Conservation (phyloP, 2,113 vertebrate genomes). For the Odobenus rosmarus region DNA sequence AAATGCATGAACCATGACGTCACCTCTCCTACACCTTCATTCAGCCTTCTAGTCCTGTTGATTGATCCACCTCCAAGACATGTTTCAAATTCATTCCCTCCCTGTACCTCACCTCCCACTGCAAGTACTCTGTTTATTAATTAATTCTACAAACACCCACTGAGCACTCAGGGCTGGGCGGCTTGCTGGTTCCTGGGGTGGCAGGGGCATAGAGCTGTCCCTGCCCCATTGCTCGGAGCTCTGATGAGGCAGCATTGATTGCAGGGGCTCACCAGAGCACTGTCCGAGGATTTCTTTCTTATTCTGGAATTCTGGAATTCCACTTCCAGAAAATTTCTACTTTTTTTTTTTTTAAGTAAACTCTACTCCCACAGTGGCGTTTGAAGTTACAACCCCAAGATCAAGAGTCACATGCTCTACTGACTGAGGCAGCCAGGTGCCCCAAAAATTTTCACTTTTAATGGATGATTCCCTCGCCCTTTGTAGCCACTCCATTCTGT, state of each 20-base stretch:
- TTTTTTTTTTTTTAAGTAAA: not conserved
- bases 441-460: not conserved
- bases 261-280: not conserved
- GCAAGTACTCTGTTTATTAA: not conserved
- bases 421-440: not conserved
- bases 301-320: not conserved
- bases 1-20: not conserved
- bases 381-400: not conserved
- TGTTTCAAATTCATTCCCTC: not conserved
- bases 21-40: not conserved
- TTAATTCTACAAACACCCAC: not conserved
- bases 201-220: not conserved
- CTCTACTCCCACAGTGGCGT: not conserved
- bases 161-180: not conserved
- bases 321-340: not conserved
- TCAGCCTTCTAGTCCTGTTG: not conserved
- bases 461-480: not conserved
- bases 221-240: not conserved
- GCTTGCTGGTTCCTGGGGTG: not conserved
- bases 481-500: not conserved
- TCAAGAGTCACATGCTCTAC: not conserved
- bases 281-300: not conserved
- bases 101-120: not conserved
- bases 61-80: not conserved
- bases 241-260: not conserved